Evolutionary conservation across 2,888 invertebrate species (phyloP), one percentile per base, ranked within the genome.

Genomic region (Hydriomena furcata): DNA sequence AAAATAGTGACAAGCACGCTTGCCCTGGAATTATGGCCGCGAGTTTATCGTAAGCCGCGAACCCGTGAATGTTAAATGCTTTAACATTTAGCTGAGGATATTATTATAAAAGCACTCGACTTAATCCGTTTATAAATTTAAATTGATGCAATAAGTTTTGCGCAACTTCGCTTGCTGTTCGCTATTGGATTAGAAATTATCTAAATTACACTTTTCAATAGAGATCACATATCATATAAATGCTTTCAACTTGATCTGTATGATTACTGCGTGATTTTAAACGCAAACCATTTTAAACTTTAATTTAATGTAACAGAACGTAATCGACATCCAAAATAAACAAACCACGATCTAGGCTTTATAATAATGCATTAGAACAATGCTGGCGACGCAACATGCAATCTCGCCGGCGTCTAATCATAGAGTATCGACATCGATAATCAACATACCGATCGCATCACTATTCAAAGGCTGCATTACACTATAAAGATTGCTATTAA

Each of bases 401-500:
- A 76, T 71, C 62, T 66, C 61, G 63, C 62, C 57, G 64, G 55
- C 49, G 55, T 58, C 59, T 78, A 81, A 76, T 79, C 69, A 75
- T 65, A 69, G 55, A 66, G 65, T 79, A 83, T 86, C 82, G 83
- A 84, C 71, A 71, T 82, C 78, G 77, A 76, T 71, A 69, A 74
- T 68, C 69, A 71, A 55, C 46, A 41, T 52, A 38, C 37, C 50
- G 79, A 80, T 81, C 78, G 63, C 86, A 82, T 81, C 84, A 83
- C 88, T 85, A 84, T 68, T 65, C 62, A 51, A 63, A 23, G 70
- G 67, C 73, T 61, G 78, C 79, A 82, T 81, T 82, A 80, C 77
- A 73, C 80, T 82, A 83, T 86, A 87, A 88, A 88, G 84, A 88
- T 89, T 84, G 84, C 85, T 87, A 89, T 89, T 89, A 89, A 84